These are phyloP conservation scores for Ectropis crepuscularia DNA, from an alignment of 2,888 invertebrate genomes.

Conservation along the genomic window DNA sequence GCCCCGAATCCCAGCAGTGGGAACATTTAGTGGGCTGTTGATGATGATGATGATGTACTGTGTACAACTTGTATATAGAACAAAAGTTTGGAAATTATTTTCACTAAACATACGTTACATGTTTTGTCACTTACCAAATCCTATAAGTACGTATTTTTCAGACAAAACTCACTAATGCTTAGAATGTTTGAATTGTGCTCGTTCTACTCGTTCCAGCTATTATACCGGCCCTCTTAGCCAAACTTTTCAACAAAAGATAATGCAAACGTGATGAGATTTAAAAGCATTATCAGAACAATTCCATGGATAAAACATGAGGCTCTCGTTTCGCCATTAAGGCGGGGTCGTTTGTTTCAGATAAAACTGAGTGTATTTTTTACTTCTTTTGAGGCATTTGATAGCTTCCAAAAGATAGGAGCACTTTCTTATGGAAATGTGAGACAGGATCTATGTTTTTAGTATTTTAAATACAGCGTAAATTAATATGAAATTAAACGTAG, in stretches of 20 bases:
- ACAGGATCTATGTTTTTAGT: background rate
- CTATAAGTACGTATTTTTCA: too few relatives aligned
- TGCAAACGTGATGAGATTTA: conserved; percentile 30
- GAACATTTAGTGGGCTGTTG: too few relatives aligned
- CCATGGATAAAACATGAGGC: conserved; percentile 24
- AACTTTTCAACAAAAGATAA: conserved; percentile 24
- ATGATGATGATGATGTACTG: too few relatives aligned
- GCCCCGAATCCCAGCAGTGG: too few relatives aligned
- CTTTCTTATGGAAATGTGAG: conserved; percentile 4
- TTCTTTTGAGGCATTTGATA: conserved; percentile 12
- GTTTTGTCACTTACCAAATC: too few relatives aligned
- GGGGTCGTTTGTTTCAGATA: conserved; percentile 19
- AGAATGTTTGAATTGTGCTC: background rate
- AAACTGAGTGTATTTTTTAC: conserved; percentile 10
- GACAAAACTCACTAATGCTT: too few relatives aligned
- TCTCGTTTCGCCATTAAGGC: conserved; percentile 19
- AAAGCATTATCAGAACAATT: conserved; percentile 20
- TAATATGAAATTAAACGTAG: too few relatives aligned
- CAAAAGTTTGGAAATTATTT: too few relatives aligned
- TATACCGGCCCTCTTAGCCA: background rate
- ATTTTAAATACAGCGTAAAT: background rate
- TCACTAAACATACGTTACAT: too few relatives aligned
- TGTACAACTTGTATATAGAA: too few relatives aligned
- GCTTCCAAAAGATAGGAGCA: background rate
- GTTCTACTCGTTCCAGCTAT: background rate